phyloP scores from a whole-genome alignment of 2,888 invertebrate species.

The Tuta absoluta region DNA sequence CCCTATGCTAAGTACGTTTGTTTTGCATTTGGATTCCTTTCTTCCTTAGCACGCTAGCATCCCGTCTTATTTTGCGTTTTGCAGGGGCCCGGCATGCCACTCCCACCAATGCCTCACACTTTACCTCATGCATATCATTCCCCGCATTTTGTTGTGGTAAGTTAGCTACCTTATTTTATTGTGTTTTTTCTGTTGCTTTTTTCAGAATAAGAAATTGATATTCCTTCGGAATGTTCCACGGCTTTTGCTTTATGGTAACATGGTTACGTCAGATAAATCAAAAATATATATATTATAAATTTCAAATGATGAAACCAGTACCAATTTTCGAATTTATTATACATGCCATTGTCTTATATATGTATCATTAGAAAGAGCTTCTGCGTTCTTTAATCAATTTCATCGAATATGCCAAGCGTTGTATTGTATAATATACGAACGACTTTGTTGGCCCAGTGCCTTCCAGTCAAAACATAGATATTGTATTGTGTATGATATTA shows the following conservation, averaged over 20 bases:
- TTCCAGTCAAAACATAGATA: too few relatives aligned
- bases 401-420: too few relatives aligned
- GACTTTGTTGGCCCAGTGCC: too few relatives aligned
- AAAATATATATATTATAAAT: neutral
- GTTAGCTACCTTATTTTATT: conserved; percentile 46
- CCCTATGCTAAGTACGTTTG: conserved; percentile 29
- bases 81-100: conserved; percentile 79
- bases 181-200: conserved; percentile 24
- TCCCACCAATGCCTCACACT: conserved; percentile 78
- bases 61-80: conserved; percentile 69
- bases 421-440: too few relatives aligned
- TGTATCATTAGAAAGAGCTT: too few relatives aligned
- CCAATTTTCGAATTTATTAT: too few relatives aligned
- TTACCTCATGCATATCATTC: conserved; percentile 79
- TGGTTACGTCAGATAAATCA: conserved; percentile 15
- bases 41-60: conserved; percentile 73
- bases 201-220: conserved; percentile 27
- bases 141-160: conserved; percentile 81
- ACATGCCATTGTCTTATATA: too few relatives aligned
- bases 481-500: too few relatives aligned
- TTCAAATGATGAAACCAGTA: too few relatives aligned
- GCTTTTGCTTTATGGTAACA: conserved; percentile 21
- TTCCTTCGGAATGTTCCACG: conserved; percentile 29
- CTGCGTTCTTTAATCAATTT: too few relatives aligned
- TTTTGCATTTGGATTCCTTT: conserved; percentile 50